These are phyloP conservation scores for Pseudanteris insignis DNA, from an alignment of 2,888 invertebrate species.

Conservation along the genomic window DNA sequence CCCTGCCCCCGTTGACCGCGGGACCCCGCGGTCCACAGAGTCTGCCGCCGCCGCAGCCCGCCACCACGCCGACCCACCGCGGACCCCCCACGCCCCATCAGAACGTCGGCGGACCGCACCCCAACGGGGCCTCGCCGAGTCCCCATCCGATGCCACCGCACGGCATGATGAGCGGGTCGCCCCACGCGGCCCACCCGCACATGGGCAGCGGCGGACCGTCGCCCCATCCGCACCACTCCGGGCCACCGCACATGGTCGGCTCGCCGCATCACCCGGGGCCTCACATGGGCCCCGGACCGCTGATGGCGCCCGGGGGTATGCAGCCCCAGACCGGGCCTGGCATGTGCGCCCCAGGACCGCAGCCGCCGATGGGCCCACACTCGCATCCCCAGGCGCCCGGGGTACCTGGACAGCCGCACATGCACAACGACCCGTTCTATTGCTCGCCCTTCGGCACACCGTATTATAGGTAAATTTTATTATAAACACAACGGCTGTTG, in stretches of 20 bases:
- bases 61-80: slow-evolving; percentile 63
- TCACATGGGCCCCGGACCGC: slow-evolving; percentile 60
- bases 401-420: slow-evolving; percentile 66
- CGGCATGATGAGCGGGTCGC: slow-evolving; percentile 63
- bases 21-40: slow-evolving; percentile 59
- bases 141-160: slow-evolving; percentile 64
- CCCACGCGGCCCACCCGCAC: slow-evolving; percentile 61
- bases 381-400: slow-evolving; percentile 60
- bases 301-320: slow-evolving; percentile 55
- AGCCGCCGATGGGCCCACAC: slow-evolving; percentile 59
- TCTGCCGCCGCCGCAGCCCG: slow-evolving; percentile 62
- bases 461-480: slow-evolving; percentile 70
- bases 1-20: slow-evolving; percentile 60
- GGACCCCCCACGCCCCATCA: slow-evolving; percentile 63
- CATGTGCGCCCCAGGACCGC: slow-evolving; percentile 62
- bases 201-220: slow-evolving; percentile 63
- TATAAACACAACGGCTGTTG: no score
- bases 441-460: slow-evolving; percentile 71
- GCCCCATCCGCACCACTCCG: slow-evolving; percentile 62
- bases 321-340: slow-evolving; percentile 62
- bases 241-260: slow-evolving; percentile 61
- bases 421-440: slow-evolving; percentile 71
- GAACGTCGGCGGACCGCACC: slow-evolving; percentile 57
- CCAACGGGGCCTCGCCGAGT: slow-evolving; percentile 63
- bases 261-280: slow-evolving; percentile 64